Evolutionary conservation across 2,888 invertebrate genomes (phyloP).

Genomic region (Tetranychus truncatus): DNA sequence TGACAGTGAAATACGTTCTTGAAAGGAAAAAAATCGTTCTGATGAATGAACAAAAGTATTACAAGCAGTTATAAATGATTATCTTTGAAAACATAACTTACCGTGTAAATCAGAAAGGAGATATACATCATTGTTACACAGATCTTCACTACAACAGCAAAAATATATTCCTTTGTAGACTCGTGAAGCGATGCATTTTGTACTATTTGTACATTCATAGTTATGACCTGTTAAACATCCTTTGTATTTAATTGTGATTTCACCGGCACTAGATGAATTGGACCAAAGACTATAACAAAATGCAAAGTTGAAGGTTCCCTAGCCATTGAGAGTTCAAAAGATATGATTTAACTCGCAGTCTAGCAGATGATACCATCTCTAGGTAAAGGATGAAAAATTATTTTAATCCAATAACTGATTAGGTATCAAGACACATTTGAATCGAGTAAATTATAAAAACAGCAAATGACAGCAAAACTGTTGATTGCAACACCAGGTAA

Average conservation of each 20-base stretch:
- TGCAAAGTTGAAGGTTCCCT: too few relatives aligned
- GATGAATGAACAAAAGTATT: neutral
- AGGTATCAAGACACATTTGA: too few relatives aligned
- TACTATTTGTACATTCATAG: slow-evolving; percentile 23
- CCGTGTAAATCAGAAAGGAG: slow-evolving; percentile 12
- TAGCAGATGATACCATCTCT: too few relatives aligned
- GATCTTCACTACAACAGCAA: slow-evolving; percentile 69
- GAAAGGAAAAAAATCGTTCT: neutral
- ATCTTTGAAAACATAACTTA: neutral
- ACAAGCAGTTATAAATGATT: neutral
- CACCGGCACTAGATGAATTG: slow-evolving; percentile 35
- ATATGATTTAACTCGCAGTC: too few relatives aligned
- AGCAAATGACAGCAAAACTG: too few relatives aligned
- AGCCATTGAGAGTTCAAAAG: too few relatives aligned
- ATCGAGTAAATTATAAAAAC: too few relatives aligned
- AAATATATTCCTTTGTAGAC: slow-evolving; percentile 50
- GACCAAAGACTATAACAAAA: slow-evolving; percentile 72
- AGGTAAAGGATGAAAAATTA: too few relatives aligned
- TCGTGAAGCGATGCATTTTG: slow-evolving; percentile 29
- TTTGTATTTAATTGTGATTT: slow-evolving; percentile 35
- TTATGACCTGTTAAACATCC: slow-evolving; percentile 53
- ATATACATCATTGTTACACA: slow-evolving; percentile 56
- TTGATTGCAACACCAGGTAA: too few relatives aligned
- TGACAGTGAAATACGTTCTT: neutral
- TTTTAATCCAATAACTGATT: too few relatives aligned